A percentile compares a stretch with the other conserved stretches of the same genome.
These are phyloP conservation scores for Apis dorsata DNA, from an alignment of 1,140 invertebrate species.

Conservation along the genomic window DNA sequence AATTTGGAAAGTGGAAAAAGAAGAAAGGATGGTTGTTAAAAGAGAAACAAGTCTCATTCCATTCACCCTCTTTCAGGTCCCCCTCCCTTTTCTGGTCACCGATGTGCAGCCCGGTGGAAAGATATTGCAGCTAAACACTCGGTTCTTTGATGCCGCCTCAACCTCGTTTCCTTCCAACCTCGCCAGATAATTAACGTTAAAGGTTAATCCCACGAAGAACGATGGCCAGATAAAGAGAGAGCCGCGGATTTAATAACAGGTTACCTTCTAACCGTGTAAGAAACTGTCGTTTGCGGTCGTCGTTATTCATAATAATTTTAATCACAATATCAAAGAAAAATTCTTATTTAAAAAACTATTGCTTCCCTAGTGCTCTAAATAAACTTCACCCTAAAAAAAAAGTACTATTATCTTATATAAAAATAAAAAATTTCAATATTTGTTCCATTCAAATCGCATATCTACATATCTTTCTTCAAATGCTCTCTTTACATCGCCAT, in stretches of 20 bases:
- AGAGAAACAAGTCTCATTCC: slow-evolving; percentile 44
- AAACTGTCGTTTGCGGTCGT: too few species aligned
- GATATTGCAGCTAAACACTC: slow-evolving; percentile 73
- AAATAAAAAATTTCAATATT: too few species aligned
- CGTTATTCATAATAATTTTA: too few species aligned
- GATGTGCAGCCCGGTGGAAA: slow-evolving; percentile 73
- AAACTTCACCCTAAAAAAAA: too few species aligned
- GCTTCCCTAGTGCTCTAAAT: too few species aligned
- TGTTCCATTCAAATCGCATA: too few species aligned
- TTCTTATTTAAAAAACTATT: too few species aligned
- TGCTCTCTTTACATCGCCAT: too few species aligned
- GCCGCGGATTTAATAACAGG: slow-evolving; percentile 41
- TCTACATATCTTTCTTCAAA: neutral
- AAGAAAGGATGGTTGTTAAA: slow-evolving; percentile 28
- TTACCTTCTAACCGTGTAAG: neutral
- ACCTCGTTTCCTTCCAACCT: slow-evolving; percentile 40
- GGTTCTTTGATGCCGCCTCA: slow-evolving; percentile 74
- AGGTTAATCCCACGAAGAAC: slow-evolving; percentile 70
- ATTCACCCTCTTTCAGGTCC: slow-evolving; percentile 52
- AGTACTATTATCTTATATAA: too few species aligned
- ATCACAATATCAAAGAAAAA: too few species aligned
- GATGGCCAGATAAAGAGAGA: slow-evolving; percentile 47
- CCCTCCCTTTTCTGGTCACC: slow-evolving; percentile 61
- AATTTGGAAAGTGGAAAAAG: neutral
- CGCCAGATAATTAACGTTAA: slow-evolving; percentile 75